Conservation (phyloP, 2,888 invertebrate species). For the Muscina levida region DNA sequence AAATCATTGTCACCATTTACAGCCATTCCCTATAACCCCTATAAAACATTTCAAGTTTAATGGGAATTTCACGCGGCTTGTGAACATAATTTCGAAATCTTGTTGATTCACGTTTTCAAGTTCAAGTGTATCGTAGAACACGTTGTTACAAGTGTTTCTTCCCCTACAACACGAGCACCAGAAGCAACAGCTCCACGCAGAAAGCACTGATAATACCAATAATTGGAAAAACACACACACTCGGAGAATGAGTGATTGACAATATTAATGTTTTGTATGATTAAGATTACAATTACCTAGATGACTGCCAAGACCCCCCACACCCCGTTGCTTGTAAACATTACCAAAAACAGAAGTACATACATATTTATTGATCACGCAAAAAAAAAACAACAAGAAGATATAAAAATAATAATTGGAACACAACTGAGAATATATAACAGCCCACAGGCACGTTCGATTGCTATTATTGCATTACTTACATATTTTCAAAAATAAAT, state of each 20-base stretch:
- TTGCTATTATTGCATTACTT: conserved; percentile 20
- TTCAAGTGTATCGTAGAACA: conserved; percentile 14
- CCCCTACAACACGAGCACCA: neutral
- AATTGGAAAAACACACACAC: neutral
- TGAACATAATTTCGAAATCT: conserved; percentile 1
- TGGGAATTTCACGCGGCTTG: too few species aligned
- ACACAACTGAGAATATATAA: conserved; percentile 1
- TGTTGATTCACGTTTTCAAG: conserved; percentile 4
- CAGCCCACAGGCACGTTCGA: conserved; percentile 23
- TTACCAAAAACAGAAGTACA: neutral
- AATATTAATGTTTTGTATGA: conserved; percentile 14
- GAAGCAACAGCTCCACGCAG: too few species aligned
- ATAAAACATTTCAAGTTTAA: too few species aligned
- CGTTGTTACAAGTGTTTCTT: neutral
- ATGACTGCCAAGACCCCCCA: neutral
- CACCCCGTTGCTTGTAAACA: neutral
- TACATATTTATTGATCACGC: neutral
- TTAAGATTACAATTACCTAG: neutral
- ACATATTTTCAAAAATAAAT: neutral
- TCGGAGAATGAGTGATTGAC: neutral
- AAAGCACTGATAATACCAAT: neutral
- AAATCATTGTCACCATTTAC: too few species aligned
- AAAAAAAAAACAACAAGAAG: neutral
- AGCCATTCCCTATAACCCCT: too few species aligned
- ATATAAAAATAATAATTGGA: conserved; percentile 24